Base-by-base conservation (phyloP, 2,797 vertebrate species). In the Micromesistius poutassou region DNA sequence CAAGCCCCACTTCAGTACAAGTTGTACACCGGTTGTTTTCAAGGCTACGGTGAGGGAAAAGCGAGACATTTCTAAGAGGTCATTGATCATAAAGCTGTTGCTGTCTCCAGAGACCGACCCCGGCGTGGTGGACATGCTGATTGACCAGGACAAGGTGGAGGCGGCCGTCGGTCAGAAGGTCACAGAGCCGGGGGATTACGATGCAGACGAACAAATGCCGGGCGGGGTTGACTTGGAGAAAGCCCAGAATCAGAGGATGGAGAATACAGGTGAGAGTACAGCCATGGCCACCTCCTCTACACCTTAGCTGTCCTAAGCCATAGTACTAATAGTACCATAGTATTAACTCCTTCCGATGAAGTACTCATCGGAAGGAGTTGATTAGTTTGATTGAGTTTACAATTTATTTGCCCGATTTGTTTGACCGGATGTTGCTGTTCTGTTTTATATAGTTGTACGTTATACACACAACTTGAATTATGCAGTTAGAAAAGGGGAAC, bases 131-230 rank as follows among this genome's bases (percentile, higher is more conserved):
- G 86, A 80, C 73, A 84, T 91, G 81, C 84, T 90, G 75, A 74
- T 83, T 71, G 77, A 74, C 33, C 80, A 1, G 42, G 77, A 28
- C 35, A 90, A 89, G 38, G 75, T 14, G 1, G 86, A 85, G 14
- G 85, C 86, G 2, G 50, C 6, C 9, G 10, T 6, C 62, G 85
- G 30, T 77, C 85, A 80, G 36, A 90, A 86, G 75, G 31, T 71
- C 1, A 81, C 87, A 1, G 89, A 85, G 3, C 79, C 76, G 6
- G 91, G 87, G 0, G 90, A 91, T 22, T 92, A 93, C 19, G 88
- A 90, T 0, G 78, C 5, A 72, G 91, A 90, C 0, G 88, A 91
- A 30, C 87, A 83, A 74, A 82, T 85, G 8, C 78, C 84, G 46
- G 89, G 70, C 28, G 83, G 62, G 71, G 77, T 50, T 0, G 74